Conservation (phyloP, 2,113 vertebrate species). For the Capricornis sumatraensis region DNA sequence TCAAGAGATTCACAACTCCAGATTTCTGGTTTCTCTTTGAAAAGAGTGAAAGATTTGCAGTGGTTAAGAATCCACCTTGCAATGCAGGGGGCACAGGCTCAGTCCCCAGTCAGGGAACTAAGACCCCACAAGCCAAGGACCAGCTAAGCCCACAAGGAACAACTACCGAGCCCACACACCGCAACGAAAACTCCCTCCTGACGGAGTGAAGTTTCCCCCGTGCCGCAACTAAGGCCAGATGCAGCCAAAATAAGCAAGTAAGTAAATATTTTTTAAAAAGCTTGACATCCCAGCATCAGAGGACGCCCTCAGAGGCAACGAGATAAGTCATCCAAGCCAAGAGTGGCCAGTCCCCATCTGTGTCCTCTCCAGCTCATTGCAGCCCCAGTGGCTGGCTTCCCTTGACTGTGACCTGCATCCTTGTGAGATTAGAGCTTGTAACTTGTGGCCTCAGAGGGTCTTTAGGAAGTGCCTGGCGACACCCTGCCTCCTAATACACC, state of each 20-base stretch:
- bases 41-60: background rate
- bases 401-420: background rate
- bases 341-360: too few species aligned
- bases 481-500: rapidly evolving
- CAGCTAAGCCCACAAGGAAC: background rate
- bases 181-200: background rate
- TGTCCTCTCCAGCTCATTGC: rapidly evolving
- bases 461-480: background rate
- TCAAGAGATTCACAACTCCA: background rate
- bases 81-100: background rate
- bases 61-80: background rate
- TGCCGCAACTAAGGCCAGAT: background rate
- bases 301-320: rapidly evolving
- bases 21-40: background rate
- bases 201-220: rapidly evolving
- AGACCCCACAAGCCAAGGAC: background rate
- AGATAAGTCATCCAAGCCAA: background rate
- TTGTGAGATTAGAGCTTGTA: background rate
- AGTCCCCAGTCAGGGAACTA: background rate
- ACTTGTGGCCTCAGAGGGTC: background rate
- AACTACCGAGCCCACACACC: background rate
- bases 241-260: background rate
- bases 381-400: background rate
- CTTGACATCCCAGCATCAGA: background rate
- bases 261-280: background rate